phyloP scores from a whole-genome alignment of 2,113 vertebrate genomes.

The Nothobranchius kuhntae region DNA sequence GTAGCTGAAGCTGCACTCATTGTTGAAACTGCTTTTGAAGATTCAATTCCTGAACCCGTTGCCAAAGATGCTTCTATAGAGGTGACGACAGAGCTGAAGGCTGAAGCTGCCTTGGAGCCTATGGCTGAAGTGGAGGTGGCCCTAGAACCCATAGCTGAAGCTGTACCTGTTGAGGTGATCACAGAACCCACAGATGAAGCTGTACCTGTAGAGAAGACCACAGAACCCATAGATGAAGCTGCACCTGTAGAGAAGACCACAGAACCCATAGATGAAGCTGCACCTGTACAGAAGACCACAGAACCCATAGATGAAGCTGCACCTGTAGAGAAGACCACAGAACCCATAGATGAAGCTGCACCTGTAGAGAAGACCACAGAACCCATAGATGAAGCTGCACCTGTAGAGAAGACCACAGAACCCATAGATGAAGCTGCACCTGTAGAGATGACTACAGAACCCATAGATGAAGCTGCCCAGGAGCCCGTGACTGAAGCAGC shows the following conservation, averaged over 20 bases:
- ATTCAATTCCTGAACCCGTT: background rate
- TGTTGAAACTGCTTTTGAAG: background rate
- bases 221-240: background rate
- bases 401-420: background rate
- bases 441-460: background rate
- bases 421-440: background rate
- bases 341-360: background rate
- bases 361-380: background rate
- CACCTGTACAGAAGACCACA: background rate
- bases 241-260: background rate
- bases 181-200: background rate
- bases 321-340: background rate
- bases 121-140: background rate
- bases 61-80: no score
- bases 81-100: background rate
- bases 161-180: background rate
- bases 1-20: background rate
- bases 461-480: background rate
- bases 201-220: background rate
- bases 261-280: background rate
- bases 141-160: background rate
- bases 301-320: background rate
- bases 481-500: background rate
- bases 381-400: background rate
- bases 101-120: background rate